Conservation (phyloP, 2,888 invertebrate species). For the Drosophila recens region DNA sequence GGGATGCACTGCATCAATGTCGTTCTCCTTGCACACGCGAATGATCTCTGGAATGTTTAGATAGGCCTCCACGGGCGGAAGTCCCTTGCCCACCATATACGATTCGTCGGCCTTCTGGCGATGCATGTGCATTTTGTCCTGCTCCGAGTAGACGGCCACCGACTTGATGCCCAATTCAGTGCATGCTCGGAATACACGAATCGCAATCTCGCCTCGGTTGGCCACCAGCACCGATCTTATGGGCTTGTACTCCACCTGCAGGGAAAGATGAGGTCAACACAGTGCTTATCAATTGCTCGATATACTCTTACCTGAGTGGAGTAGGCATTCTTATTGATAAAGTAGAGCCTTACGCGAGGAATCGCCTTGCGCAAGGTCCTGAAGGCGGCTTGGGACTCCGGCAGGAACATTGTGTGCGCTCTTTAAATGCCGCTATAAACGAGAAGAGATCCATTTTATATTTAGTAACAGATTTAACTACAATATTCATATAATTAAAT, state of each 20-base stretch:
- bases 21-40: conserved; percentile 96
- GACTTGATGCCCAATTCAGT: conserved; percentile 98
- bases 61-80: conserved; percentile 98
- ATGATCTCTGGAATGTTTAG: conserved; percentile 99
- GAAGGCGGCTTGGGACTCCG: conserved; percentile 82
- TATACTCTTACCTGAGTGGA: conserved; percentile 81
- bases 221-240: conserved; percentile 98
- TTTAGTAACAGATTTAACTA: background rate
- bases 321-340: conserved; percentile 84
- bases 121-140: conserved; percentile 98
- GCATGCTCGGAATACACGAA: conserved; percentile 98
- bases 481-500: background rate
- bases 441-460: background rate
- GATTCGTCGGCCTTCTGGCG: conserved; percentile 99
- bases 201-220: conserved; percentile 99
- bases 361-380: conserved; percentile 79
- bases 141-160: conserved; percentile 99
- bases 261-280: background rate
- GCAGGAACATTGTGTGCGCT: conserved; percentile 78
- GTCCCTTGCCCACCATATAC: conserved; percentile 96
- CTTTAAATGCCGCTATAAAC: conserved; percentile 17
- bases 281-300: background rate
- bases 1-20: conserved; percentile 90
- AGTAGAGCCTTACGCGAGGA: conserved; percentile 82
- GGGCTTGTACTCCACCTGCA: conserved; percentile 87